Base-by-base conservation (phyloP, 2,113 vertebrate species). In the Mionectes macconnelli region DNA sequence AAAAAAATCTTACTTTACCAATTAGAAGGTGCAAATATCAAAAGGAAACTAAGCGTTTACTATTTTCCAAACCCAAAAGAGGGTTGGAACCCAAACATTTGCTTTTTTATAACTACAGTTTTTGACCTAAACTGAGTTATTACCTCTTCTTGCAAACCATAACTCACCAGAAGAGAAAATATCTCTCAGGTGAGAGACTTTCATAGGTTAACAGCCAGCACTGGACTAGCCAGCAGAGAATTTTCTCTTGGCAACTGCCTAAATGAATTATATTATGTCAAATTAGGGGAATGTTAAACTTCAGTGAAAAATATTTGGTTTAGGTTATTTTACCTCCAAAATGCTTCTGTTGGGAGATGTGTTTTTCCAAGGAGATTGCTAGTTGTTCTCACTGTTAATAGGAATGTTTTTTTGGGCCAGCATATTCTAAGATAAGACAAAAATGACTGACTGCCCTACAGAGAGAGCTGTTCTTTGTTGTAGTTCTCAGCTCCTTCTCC, bases 81-180 rank as follows among this genome's bases (percentile, higher is more conserved):
- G 8, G 9, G 2, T 7, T 73, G 55, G 33, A 69, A 82, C 3
- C 9, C 25, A n/a, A 69, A 64, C 56, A 0, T 6, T 84, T 73
- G 9, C 0, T 0, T 14, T 81, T 69, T n/a, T 50, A 6, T 31
- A 40, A 72, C 10, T 21, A 4, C 27, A 1, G 1, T 33, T 8
- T 87, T 59, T 63, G 10, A 57, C 31, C 31, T 64, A 77, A 90
- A 47, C 1, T 1, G 3, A 69, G 20, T 6, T 64, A 37, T 31
- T 50, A 14, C 6, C 4, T 49, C 22, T 92, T 64, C 33, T 40
- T 73, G 35, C 22, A 84, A 87, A 64, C 12, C 9, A 19, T 55
- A 22, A 21, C 14, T 73, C 8, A 0, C 8, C 12, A 35, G 33
- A 56, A 60, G 10, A 22, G 3, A 35, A 91, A 89, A 27, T 70